Evolutionary conservation across 2,888 invertebrate genomes (phyloP).

Genomic region (Synergus itoensis): DNA sequence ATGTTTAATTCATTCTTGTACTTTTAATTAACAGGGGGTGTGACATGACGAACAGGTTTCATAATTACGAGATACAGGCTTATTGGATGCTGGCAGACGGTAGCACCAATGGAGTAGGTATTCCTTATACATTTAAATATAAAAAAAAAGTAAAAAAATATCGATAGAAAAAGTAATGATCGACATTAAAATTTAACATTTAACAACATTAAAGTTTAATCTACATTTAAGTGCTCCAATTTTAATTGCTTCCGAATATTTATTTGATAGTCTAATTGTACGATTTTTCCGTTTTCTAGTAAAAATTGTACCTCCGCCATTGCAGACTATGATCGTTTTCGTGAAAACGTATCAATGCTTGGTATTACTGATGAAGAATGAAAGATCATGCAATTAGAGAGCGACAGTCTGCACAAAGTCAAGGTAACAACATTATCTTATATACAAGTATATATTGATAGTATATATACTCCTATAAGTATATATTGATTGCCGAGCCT

Average conservation of each 20-base stretch:
- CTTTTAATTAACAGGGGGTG: constrained; percentile 10
- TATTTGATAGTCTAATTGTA: neutral
- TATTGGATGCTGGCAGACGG: constrained; percentile 1
- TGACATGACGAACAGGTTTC: neutral
- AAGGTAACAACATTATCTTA: neutral
- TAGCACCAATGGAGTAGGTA: no score
- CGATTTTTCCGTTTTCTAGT: neutral
- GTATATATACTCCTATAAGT: neutral
- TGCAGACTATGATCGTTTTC: neutral
- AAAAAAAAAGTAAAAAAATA: no score
- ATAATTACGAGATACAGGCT: neutral
- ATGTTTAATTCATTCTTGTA: constrained; percentile 2
- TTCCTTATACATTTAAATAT: neutral
- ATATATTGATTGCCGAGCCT: constrained; percentile 15
- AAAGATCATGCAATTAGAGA: no score
- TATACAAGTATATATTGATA: neutral
- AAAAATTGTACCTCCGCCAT: neutral
- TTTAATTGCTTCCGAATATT: neutral
- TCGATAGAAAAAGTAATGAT: neutral
- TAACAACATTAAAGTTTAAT: neutral
- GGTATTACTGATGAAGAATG: neutral
- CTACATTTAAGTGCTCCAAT: neutral
- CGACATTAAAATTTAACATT: neutral
- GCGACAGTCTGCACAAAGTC: constrained; percentile 4
- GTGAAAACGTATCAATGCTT: neutral